These are phyloP conservation scores for Drosophila subpulchrella DNA, from an alignment of 1,140 invertebrate species.

Conservation along the genomic window DNA sequence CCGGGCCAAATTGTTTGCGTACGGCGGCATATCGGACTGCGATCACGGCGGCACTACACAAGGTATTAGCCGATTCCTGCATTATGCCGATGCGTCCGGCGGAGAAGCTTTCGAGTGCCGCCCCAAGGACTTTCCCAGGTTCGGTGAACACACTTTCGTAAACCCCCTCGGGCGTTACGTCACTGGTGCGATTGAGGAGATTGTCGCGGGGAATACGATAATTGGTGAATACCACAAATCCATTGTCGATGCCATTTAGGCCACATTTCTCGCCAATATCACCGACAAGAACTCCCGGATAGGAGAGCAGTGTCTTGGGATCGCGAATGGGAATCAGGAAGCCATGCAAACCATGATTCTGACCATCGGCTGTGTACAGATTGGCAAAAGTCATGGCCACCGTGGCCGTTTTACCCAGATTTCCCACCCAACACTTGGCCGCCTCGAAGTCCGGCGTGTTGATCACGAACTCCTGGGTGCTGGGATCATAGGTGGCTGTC, in stretches of 20 bases:
- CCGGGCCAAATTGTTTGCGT: slow-evolving; percentile 94
- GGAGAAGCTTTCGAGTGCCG: slow-evolving; percentile 94
- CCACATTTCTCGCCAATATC: slow-evolving; percentile 96
- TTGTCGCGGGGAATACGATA: slow-evolving; percentile 92
- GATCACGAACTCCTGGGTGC: slow-evolving; percentile 92
- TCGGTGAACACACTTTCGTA: slow-evolving; percentile 92
- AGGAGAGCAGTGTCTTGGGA: slow-evolving; percentile 89
- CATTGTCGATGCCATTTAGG: slow-evolving; percentile 96
- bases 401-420: slow-evolving; percentile 95
- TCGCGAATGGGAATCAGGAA: slow-evolving; percentile 94
- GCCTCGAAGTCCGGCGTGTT: slow-evolving; percentile 97
- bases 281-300: slow-evolving; percentile 89
- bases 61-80: slow-evolving; percentile 89
- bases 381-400: slow-evolving; percentile 96
- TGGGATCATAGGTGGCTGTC: slow-evolving; percentile 93
- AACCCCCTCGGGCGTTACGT: slow-evolving; percentile 93
- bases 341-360: slow-evolving; percentile 94
- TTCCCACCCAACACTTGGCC: slow-evolving; percentile 97
- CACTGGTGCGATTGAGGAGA: slow-evolving; percentile 94
- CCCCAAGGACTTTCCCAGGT: slow-evolving; percentile 91
- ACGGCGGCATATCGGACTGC: slow-evolving; percentile 95
- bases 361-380: slow-evolving; percentile 89
- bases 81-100: slow-evolving; percentile 91
- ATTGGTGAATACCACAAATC: slow-evolving; percentile 94
- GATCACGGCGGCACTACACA: slow-evolving; percentile 91